A percentile compares a stretch with the other conserved stretches of the same genome.
Conservation (phyloP, 2,113 vertebrate genomes). For the Rissa tridactyla region DNA sequence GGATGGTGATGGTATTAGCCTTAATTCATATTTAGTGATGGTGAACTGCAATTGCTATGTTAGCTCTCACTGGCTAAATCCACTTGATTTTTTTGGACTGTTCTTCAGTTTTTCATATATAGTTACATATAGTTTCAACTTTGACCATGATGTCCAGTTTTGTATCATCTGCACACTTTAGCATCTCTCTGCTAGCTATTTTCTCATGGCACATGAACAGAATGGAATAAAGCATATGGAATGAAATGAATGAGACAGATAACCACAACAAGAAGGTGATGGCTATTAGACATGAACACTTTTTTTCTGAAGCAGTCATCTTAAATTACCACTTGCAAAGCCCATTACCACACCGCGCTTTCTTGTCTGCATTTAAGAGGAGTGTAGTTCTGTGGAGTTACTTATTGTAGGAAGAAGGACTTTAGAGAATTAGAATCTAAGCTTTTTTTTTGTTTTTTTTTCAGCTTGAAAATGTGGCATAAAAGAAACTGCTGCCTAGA, state of each 20-base stretch:
- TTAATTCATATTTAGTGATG: not conserved
- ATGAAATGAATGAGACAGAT: not conserved
- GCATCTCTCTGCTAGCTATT: not conserved
- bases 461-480: not conserved
- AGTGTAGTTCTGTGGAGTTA: not conserved
- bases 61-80: not conserved
- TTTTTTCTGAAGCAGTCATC: constrained; percentile 2
- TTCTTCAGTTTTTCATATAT: not conserved
- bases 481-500: not conserved
- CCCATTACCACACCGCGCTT: not conserved
- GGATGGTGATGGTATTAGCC: not conserved
- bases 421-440: not conserved
- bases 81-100: not conserved
- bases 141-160: not conserved
- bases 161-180: not conserved
- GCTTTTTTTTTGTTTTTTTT: not conserved
- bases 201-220: not conserved
- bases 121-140: not conserved
- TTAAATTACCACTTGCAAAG: not conserved
- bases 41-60: not conserved
- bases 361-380: not conserved
- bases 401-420: not conserved
- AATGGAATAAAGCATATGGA: not conserved
- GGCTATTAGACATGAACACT: not conserved
- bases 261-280: constrained; percentile 7